Base-by-base conservation (phyloP, 2,113 vertebrate species). In the Tetrax tetrax region DNA sequence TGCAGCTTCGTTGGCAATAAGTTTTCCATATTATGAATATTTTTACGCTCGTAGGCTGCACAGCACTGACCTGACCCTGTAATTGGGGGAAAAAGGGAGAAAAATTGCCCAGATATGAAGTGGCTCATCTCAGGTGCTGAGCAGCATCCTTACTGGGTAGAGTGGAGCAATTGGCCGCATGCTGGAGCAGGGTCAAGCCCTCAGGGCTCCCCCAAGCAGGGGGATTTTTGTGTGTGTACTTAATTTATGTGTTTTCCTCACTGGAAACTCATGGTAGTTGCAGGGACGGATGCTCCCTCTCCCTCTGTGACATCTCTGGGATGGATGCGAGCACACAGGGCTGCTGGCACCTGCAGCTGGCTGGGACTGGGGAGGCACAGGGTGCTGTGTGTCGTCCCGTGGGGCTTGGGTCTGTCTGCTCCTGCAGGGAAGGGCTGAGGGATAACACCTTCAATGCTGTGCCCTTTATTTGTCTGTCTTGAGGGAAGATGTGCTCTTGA, bases 41-140 rank as follows among this genome's bases (percentile, higher is more conserved):
- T 93, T 88, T 33, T n/a, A 21, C 0, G 0, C 61, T 93, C 22
- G 4, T 50, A 83, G 83, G 54, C 87, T 82, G 82, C 14, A 21
- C 53, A 23, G 75, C 3, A 4, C 57, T 91, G 86, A 71, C 50
- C 72, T 45, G 79, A 84, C 91, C 77, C 91, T 0, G 1, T 82
- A 89, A 68, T 45, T 86, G 74, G 56, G 87, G 68, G 45, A 89
- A 72, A 72, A 35, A 86, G 53, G 70, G 69, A 92, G 91, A 71
- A 78, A 89, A 91, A 89, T 78, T 82, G 51, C 45, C 86, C 86
- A 74, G 87, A 77, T 82, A 60, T 53, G 65, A 76, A 64, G 60
- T 15, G 27, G 38, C 33, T 89, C 21, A 48, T 74, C 53, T 63
- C 75, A 47, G 35, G 75, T 28, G 37, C 47, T 43, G 65, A 68